These are phyloP conservation scores for Chromis chromis DNA, from an alignment of 2,797 vertebrate genomes.

Conservation along the genomic window DNA sequence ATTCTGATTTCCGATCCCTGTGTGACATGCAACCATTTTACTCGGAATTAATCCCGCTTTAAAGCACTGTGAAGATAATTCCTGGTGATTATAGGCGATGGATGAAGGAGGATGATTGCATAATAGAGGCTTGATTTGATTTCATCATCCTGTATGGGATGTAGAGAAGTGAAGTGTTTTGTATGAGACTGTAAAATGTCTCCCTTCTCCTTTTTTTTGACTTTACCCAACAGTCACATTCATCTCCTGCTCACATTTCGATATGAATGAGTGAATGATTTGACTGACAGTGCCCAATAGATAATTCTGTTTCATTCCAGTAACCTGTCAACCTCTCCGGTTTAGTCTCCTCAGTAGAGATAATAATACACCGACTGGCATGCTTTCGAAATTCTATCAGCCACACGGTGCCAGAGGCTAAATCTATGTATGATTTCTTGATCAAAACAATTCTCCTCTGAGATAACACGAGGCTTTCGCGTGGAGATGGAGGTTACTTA, in stretches of 20 bases:
- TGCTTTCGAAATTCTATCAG: constrained; percentile 41
- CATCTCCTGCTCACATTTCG: constrained; percentile 39
- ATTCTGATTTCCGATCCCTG: constrained; percentile 16
- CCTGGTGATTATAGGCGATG: constrained; percentile 49
- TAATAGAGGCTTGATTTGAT: constrained; percentile 48
- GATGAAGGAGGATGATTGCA: constrained; percentile 36
- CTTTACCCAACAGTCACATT: constrained; percentile 32
- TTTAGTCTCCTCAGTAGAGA: constrained; percentile 26
- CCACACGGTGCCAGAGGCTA: constrained; percentile 21
- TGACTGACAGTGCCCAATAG: constrained; percentile 59
- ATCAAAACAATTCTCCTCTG: constrained; percentile 36
- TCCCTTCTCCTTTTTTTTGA: constrained; percentile 6
- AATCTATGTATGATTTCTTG: constrained; percentile 37
- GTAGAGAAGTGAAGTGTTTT: constrained; percentile 31
- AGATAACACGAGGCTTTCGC: constrained; percentile 6
- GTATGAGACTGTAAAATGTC: constrained; percentile 19
- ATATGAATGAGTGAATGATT: constrained; percentile 55
- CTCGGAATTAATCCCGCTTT: constrained; percentile 35
- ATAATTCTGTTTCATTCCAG: constrained; percentile 57
- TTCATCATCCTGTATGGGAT: constrained; percentile 42
- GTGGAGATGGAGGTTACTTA: not conserved
- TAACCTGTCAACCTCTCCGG: constrained; percentile 41
- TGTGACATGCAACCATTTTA: constrained; percentile 25
- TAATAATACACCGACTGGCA: constrained; percentile 42
- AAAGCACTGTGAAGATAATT: constrained; percentile 48